Evolutionary conservation across 2,888 invertebrate genomes (phyloP).

Genomic region (Keiferia lycopersicella): DNA sequence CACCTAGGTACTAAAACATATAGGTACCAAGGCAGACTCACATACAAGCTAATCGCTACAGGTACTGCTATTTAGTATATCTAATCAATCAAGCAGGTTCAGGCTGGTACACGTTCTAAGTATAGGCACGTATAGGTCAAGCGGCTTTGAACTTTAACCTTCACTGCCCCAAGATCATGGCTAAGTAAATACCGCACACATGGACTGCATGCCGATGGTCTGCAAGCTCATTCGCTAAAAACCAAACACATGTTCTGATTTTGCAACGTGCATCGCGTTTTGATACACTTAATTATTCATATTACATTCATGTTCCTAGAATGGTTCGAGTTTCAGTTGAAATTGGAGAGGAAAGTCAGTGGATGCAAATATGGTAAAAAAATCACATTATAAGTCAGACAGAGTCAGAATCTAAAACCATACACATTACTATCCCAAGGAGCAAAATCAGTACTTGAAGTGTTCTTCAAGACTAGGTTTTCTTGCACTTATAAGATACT

Average conservation of each 20-base stretch:
- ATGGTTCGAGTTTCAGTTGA: neutral
- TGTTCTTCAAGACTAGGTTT: too few species aligned
- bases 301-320: neutral
- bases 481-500: too few species aligned
- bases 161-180: slow-evolving; percentile 6
- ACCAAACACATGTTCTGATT: slow-evolving; percentile 41
- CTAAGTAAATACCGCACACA: neutral
- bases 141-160: slow-evolving; percentile 2
- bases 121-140: neutral
- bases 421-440: too few species aligned
- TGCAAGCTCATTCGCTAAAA: slow-evolving; percentile 44
- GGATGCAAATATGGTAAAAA: too few species aligned
- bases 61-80: too few species aligned
- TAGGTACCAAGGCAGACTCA: too few species aligned
- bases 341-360: neutral
- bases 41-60: too few species aligned
- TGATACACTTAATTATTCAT: slow-evolving; percentile 8
- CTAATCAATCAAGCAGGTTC: too few species aligned
- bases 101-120: neutral
- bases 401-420: neutral
- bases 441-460: too few species aligned
- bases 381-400: neutral
- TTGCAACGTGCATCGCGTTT: slow-evolving; percentile 20
- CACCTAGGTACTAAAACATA: too few species aligned
- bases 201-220: slow-evolving; percentile 22